phyloP scores from a whole-genome alignment of 2,888 invertebrate genomes.

The Cerastoderma edule region DNA sequence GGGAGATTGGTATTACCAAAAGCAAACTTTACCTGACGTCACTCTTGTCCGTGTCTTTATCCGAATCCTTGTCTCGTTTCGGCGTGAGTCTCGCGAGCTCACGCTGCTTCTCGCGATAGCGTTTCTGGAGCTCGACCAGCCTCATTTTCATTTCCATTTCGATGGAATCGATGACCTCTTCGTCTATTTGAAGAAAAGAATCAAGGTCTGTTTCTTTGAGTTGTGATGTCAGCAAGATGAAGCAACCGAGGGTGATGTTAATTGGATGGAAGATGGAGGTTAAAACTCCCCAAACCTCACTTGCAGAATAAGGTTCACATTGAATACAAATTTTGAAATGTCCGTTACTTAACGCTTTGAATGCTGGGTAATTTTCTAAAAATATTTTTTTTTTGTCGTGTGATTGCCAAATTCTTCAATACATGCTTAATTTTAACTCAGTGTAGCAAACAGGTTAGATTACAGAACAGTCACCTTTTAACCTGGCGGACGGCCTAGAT shows the following conservation, averaged over 20 bases:
- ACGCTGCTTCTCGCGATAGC: slow-evolving; percentile 92
- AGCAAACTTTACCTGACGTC: slow-evolving; percentile 10
- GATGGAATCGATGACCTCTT: slow-evolving; percentile 77
- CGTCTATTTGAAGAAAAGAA: slow-evolving; percentile 75
- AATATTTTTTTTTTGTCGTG: too few relatives aligned
- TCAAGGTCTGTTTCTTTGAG: slow-evolving; percentile 76
- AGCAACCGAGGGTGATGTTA: slow-evolving; percentile 33
- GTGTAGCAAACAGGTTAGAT: too few relatives aligned
- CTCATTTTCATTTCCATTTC: slow-evolving; percentile 93
- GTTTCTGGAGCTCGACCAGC: slow-evolving; percentile 91
- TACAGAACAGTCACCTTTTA: too few relatives aligned
- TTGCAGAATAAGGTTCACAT: too few relatives aligned
- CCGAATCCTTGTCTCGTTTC: slow-evolving; percentile 62
- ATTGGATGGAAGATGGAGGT: slow-evolving; percentile 4
- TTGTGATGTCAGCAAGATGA: slow-evolving; percentile 64
- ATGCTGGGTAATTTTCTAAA: too few relatives aligned
- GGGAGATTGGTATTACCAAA: too few relatives aligned
- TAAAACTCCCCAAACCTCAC: not conserved
- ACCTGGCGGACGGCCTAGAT: too few relatives aligned
- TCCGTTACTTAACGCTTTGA: too few relatives aligned
- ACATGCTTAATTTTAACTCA: too few relatives aligned
- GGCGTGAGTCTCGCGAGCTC: slow-evolving; percentile 87
- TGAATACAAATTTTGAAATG: too few relatives aligned
- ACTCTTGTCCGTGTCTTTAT: slow-evolving; percentile 31
- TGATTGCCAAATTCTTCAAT: too few relatives aligned